Conservation (phyloP, 2,888 invertebrate species). For the Callosobruchus maculatus region DNA sequence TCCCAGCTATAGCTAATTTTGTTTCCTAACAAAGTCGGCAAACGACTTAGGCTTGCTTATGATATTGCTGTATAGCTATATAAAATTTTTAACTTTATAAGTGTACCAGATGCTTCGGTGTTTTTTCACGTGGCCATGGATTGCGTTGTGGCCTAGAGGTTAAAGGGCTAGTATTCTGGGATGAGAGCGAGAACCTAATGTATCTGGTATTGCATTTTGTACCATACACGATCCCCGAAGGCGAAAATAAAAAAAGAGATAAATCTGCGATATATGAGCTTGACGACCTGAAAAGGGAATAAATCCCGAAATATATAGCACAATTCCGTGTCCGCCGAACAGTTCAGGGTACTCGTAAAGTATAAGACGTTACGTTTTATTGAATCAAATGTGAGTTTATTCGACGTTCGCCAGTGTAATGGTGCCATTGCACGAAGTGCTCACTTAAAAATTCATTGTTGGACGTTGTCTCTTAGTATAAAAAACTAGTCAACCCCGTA, state of each 20-base stretch:
- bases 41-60: too few relatives aligned
- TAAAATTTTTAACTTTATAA: too few relatives aligned
- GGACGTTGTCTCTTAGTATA: background rate
- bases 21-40: too few relatives aligned
- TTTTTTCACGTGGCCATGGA: too few relatives aligned
- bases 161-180: too few relatives aligned
- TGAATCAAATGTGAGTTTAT: background rate
- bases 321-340: background rate
- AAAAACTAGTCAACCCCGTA: too few relatives aligned
- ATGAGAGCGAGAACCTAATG: background rate
- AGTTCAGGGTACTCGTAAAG: background rate
- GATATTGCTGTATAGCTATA: too few relatives aligned
- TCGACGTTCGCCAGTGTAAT: background rate
- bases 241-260: background rate
- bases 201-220: background rate
- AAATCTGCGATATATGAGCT: background rate
- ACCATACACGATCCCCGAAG: background rate
- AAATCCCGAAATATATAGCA: background rate
- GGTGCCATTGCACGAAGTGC: background rate
- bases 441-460: background rate
- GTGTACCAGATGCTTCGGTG: too few relatives aligned
- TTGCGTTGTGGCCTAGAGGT: too few relatives aligned
- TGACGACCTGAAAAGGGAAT: background rate
- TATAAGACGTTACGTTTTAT: background rate
- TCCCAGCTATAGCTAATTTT: too few relatives aligned